These are phyloP conservation scores for Ditylenchus weischeri DNA, from an alignment of 2,888 invertebrate species.

Conservation along the genomic window DNA sequence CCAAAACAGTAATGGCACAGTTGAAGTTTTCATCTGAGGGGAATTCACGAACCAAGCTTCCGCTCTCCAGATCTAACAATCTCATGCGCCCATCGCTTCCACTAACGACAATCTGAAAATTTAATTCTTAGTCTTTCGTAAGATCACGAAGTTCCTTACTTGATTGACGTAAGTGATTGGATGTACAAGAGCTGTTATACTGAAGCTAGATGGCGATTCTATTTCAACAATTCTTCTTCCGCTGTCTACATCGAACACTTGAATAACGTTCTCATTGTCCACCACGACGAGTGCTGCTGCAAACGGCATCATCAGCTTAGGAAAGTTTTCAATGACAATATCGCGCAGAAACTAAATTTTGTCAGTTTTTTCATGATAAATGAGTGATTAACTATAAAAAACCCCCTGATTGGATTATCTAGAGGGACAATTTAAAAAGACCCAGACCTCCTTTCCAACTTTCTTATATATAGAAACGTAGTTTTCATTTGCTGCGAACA, in stretches of 20 bases:
- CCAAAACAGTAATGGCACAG: conserved; percentile 66
- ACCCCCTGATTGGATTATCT: background rate
- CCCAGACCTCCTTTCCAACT: background rate
- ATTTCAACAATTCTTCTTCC: conserved; percentile 36
- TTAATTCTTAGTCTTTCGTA: background rate
- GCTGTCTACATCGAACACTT: conserved; percentile 38
- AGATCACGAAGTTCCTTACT: conserved; percentile 61
- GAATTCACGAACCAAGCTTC: conserved; percentile 67
- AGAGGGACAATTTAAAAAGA: too few relatives aligned
- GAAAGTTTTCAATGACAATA: background rate
- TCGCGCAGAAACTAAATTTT: conserved; percentile 1
- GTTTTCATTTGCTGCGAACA: conserved; percentile 16
- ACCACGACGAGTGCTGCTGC: conserved; percentile 33
- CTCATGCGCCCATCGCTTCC: conserved; percentile 44
- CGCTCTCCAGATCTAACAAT: conserved; percentile 49
- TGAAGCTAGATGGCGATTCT: conserved; percentile 64
- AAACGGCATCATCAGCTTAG: conserved; percentile 34
- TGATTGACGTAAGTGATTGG: conserved; percentile 93
- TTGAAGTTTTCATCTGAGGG: conserved; percentile 37
- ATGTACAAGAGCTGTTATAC: conserved; percentile 79
- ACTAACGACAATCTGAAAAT: conserved; percentile 45
- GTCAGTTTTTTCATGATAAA: too few relatives aligned
- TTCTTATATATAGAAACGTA: conserved; percentile 9
- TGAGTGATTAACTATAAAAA: background rate
- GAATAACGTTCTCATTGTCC: conserved; percentile 39